Evolutionary conservation across 2,797 vertebrate genomes (phyloP), one percentile per base, ranked within the genome.

Genomic region (Semaprochilodus insignis): DNA sequence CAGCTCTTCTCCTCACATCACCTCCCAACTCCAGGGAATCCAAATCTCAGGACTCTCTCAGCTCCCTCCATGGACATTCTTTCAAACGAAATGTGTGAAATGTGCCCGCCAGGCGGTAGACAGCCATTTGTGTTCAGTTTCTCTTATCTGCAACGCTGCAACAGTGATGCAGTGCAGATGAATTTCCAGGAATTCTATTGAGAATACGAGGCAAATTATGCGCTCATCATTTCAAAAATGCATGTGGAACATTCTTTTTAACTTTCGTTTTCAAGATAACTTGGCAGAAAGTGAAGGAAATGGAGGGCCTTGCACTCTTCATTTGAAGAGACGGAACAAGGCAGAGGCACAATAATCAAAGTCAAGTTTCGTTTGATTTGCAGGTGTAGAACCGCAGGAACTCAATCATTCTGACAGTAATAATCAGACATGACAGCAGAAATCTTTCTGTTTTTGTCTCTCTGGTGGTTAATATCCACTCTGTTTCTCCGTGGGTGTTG

Each of bases 331-430:
- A 27, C n/a, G 6, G 51, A 54, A 74, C 6, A 14, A 74, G 11
- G 72, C 27, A 74, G 31, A 57, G 13, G 27, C 27, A 74, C 52
- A 74, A 36, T 57, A 27, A 72, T 72, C 72, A 74, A 55, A 19
- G 51, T 55, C 71, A 73, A 31, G 59, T 57, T 83, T 65, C 59
- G 34, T 67, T 74, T 74, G 51, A 83, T 78, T 74, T 74, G 34
- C 69, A 78, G 60, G 23, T 48, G 51, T 73, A 62, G 27, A 23
- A 71, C 66, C n/a, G 19, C 74, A 73, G 63, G 60, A 72, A 52
- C 59, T 52, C 15, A 72, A 77, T 84, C 78, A 72, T 23, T 66
- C 65, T 67, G 67, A 57, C 40, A 75, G 65, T 31, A 76, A 75
- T 82, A 80, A 71, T 69, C 71, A 81, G 55, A 52, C 48, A 44